Evolutionary conservation across 1,140 invertebrate genomes (phyloP).

Genomic region (Bursaphelenchus mucronatus): DNA sequence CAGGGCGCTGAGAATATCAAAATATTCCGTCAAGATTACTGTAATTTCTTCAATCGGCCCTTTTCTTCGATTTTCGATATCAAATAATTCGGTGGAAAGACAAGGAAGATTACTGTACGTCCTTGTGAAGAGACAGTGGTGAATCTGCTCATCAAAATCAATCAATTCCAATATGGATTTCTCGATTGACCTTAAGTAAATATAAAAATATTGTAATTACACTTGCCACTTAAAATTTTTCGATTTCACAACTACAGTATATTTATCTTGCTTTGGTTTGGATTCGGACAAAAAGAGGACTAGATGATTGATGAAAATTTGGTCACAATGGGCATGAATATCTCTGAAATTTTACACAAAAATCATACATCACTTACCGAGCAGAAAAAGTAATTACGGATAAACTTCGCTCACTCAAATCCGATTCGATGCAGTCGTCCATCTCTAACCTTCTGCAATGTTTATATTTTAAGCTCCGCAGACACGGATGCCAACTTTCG

Average conservation of each 20-base stretch:
- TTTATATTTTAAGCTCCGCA: too few relatives aligned
- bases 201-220: background rate
- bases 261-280: constrained; percentile 6
- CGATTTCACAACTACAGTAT: constrained; percentile 1
- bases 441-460: too few relatives aligned
- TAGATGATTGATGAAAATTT: background rate
- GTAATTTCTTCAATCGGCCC: constrained; percentile 3
- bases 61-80: background rate
- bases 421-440: too few relatives aligned
- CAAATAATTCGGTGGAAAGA: constrained; percentile 8
- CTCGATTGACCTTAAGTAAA: constrained; percentile 13
- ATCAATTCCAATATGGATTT: constrained; percentile 4
- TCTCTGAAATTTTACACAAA: constrained; percentile 11
- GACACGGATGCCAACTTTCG: too few relatives aligned
- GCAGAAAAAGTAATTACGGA: too few relatives aligned
- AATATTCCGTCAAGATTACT: background rate
- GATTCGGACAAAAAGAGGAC: constrained; percentile 1
- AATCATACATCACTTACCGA: background rate
- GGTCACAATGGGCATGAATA: constrained; percentile 18
- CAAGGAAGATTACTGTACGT: background rate
- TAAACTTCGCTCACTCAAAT: too few relatives aligned
- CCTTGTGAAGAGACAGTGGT: constrained; percentile 8
- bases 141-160: constrained; percentile 14
- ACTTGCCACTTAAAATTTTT: constrained; percentile 11
- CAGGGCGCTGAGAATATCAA: background rate